Conservation (phyloP, 1,140 invertebrate genomes). For the Pentalonia nigronervosa region DNA sequence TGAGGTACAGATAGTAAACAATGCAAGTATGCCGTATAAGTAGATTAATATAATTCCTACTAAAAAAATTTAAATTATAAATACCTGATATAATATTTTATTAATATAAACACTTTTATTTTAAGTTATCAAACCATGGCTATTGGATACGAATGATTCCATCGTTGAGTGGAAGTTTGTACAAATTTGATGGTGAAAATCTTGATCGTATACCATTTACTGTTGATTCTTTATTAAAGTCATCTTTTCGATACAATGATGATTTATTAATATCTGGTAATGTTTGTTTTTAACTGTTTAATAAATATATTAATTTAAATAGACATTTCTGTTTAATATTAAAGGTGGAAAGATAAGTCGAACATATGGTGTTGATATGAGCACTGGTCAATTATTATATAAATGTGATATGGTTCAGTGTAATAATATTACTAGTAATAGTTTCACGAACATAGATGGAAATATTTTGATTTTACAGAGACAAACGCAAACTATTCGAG, state of each 20-base stretch:
- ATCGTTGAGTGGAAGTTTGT: constrained; percentile 87
- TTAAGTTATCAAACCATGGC: constrained; percentile 83
- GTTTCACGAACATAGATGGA: constrained; percentile 70
- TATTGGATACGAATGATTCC: constrained; percentile 88
- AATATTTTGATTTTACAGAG: constrained; percentile 75
- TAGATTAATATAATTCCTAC: neutral
- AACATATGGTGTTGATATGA: constrained; percentile 75
- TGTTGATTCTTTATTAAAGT: constrained; percentile 82
- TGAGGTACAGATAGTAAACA: neutral
- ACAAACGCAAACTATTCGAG: constrained; percentile 84
- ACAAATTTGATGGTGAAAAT: constrained; percentile 87
- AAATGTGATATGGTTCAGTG: constrained; percentile 81
- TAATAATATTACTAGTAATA: constrained; percentile 67
- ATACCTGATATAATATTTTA: neutral
- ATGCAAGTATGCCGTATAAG: neutral
- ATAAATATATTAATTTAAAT: neutral
- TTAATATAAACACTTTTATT: constrained; percentile 57
- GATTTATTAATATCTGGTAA: constrained; percentile 86
- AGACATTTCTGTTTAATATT: constrained; percentile 56
- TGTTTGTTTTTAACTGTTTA: constrained; percentile 58
- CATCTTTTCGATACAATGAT: constrained; percentile 84
- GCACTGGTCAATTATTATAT: constrained; percentile 79
- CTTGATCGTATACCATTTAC: constrained; percentile 87
- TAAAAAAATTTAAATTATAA: neutral
- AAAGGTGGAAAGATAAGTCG: constrained; percentile 68